These are phyloP conservation scores for Cynocephalus volans DNA, from an alignment of 2,113 vertebrate species.

Conservation along the genomic window DNA sequence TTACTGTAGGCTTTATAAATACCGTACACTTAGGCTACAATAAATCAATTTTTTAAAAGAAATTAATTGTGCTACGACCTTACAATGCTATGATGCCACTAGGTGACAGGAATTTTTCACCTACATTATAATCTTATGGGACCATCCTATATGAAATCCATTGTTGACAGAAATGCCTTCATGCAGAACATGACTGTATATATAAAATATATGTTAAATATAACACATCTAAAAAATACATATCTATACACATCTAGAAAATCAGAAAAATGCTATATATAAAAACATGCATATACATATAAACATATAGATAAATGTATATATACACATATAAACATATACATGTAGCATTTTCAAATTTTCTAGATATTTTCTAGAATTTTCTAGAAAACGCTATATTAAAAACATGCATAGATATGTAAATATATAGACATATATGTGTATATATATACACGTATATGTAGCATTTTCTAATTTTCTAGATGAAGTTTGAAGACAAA, in stretches of 20 bases:
- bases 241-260: background rate
- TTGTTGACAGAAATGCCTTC: no score
- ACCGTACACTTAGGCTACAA: no score
- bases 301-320: background rate
- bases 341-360: background rate
- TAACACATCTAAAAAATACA: background rate
- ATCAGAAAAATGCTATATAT: background rate
- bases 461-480: background rate
- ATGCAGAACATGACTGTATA: no score
- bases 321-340: background rate
- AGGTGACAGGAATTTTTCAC: no score
- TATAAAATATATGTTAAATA: background rate
- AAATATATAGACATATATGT: background rate
- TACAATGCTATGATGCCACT: no score
- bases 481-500: conserved; percentile 2
- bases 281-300: background rate
- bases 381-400: background rate
- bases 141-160: no score
- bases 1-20: no score
- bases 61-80: no score
- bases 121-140: no score
- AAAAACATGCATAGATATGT: no score
- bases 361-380: background rate
- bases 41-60: no score
- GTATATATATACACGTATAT: background rate